Conservation (phyloP, 2,113 vertebrate genomes). For the Accipiter virgatus region DNA sequence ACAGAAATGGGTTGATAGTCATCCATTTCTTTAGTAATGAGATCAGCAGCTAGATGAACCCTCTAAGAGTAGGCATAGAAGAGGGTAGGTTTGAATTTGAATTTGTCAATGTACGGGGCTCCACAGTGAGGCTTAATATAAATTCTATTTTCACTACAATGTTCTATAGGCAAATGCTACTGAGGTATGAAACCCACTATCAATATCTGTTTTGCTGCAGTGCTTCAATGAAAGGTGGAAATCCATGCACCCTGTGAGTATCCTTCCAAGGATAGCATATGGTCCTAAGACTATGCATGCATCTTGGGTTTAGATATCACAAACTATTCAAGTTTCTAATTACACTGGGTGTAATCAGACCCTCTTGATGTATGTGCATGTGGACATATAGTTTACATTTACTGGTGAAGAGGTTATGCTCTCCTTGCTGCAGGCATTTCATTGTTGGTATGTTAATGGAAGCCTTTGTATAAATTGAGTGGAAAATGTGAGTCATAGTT, state of each 20-base stretch:
- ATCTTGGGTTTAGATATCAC: neutral
- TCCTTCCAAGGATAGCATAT: neutral
- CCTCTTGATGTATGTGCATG: neutral
- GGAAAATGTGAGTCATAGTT: conserved; percentile 48
- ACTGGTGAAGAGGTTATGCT: neutral
- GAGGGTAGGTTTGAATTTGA: neutral
- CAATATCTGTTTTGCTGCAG: neutral
- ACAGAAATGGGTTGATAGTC: neutral
- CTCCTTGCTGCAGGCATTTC: neutral
- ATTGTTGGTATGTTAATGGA: conserved; percentile 7
- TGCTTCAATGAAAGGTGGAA: neutral
- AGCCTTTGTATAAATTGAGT: conserved; percentile 1
- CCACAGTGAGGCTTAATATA: neutral
- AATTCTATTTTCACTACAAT: neutral
- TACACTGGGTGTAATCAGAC: neutral
- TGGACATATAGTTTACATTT: neutral
- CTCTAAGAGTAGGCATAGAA: neutral
- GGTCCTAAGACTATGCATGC: neutral
- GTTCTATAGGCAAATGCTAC: neutral
- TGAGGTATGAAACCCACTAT: neutral
- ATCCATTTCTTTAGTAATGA: neutral
- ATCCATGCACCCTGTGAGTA: neutral
- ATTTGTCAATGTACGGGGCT: neutral
- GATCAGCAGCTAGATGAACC: neutral
- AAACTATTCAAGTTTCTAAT: conserved; percentile 4